Conservation (phyloP, 2,797 vertebrate genomes). For the Chrysocyon brachyurus region DNA sequence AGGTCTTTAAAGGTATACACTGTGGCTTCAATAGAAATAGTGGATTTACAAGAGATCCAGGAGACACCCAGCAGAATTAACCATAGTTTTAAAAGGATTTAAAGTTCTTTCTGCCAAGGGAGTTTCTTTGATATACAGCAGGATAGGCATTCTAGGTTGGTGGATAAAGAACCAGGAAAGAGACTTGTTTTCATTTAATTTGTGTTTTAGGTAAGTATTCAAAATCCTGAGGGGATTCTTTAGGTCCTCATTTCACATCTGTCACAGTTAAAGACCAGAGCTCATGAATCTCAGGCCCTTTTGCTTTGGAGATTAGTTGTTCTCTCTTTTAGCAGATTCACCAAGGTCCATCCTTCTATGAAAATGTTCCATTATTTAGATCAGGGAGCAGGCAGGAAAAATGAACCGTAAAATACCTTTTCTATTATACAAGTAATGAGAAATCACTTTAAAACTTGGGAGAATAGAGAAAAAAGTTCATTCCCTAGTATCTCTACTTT, state of each 20-base stretch:
- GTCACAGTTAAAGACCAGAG: neutral
- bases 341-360: neutral
- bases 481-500: neutral
- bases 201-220: neutral
- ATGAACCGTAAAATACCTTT: neutral
- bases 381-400: neutral
- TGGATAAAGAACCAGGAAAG: neutral
- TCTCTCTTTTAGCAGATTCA: neutral
- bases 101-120: neutral
- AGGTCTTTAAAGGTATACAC: neutral
- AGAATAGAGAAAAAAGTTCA: neutral
- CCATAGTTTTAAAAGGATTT: neutral
- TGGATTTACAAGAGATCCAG: neutral
- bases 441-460: neutral
- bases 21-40: conserved; percentile 12
- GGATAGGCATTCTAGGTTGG: neutral
- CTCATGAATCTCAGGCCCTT: neutral
- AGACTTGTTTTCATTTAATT: conserved; percentile 10
- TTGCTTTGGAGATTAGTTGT: neutral
- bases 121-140: conserved; percentile 28
- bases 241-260: neutral
- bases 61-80: neutral
- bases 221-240: neutral
- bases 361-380: neutral
- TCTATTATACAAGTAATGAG: neutral